Percentiles rank a stretch among this genome's conserved stretches.
phyloP scores from a whole-genome alignment of 2,113 vertebrate genomes.

The Forbesichthys agassizii region DNA sequence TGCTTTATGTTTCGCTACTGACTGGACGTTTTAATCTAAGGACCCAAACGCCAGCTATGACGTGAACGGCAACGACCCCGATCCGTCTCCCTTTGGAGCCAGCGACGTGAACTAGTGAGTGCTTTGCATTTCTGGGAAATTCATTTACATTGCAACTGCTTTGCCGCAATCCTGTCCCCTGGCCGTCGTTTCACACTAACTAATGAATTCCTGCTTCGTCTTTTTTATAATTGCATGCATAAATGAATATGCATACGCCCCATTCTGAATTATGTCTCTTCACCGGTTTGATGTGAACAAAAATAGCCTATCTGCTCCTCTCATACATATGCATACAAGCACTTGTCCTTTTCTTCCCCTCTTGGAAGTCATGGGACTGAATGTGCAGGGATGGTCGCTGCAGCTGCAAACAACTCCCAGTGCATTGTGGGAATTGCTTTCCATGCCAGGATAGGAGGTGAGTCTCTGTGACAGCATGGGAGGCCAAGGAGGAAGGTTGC shows the following conservation, averaged over 20 bases:
- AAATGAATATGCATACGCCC: conserved; percentile 56
- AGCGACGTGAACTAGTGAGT: conserved; percentile 91
- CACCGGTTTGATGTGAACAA: conserved; percentile 59
- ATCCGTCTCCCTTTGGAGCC: conserved; percentile 87
- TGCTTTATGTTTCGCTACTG: conserved; percentile 40
- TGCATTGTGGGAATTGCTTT: conserved; percentile 94
- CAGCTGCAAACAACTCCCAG: conserved; percentile 89
- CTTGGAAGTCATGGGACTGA: conserved; percentile 90
- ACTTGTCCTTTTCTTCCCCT: conserved; percentile 56
- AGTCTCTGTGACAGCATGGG: conserved; percentile 39
- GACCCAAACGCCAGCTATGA: conserved; percentile 92
- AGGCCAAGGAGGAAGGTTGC: conserved; percentile 6
- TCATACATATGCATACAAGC: conserved; percentile 69
- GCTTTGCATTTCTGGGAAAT: conserved; percentile 4
- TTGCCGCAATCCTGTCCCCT: background rate
- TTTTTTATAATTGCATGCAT: conserved; percentile 54
- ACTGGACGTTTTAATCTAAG: conserved; percentile 73
- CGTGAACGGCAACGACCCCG: conserved; percentile 88
- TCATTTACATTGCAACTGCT: conserved; percentile 28
- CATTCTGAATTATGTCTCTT: conserved; percentile 52
- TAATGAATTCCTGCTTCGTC: conserved; percentile 46
- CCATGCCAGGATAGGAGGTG: conserved; percentile 93
- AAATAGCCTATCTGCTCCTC: conserved; percentile 54
- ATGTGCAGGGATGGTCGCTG: conserved; percentile 93
- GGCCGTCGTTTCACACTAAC: background rate